A percentile compares a stretch with the other conserved stretches of the same genome.
phyloP scores from a whole-genome alignment of 2,797 vertebrate genomes.

The Halcyon badia region DNA sequence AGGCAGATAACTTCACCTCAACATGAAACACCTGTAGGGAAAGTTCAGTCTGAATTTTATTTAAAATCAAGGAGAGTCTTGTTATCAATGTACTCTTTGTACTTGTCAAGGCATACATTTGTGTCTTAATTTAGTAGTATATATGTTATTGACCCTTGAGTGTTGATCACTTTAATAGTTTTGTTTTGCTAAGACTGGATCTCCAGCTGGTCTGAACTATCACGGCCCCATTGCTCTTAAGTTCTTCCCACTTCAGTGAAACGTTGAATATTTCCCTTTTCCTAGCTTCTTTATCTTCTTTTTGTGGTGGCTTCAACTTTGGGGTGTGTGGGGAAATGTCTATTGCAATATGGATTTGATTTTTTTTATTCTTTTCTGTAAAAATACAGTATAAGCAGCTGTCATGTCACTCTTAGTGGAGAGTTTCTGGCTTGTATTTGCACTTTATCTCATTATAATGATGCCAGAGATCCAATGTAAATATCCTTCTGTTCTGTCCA shows the following conservation, averaged over 20 bases:
- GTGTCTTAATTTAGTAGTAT: background rate
- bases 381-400: background rate
- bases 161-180: background rate
- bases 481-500: constrained; percentile 61
- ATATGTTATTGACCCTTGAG: background rate
- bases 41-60: background rate
- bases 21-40: background rate
- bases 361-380: background rate
- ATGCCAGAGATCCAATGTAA: constrained; percentile 52
- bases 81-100: background rate
- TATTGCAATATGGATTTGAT: background rate
- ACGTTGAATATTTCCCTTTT: background rate
- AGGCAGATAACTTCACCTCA: background rate
- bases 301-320: background rate
- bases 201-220: background rate
- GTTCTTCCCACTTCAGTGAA: background rate
- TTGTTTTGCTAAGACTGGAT: background rate
- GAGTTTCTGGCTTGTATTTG: constrained; percentile 24
- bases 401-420: background rate
- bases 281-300: background rate
- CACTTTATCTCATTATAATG: constrained; percentile 51
- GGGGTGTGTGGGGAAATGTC: background rate
- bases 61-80: background rate
- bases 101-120: background rate
- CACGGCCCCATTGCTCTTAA: background rate